phyloP scores from a whole-genome alignment of 2,113 vertebrate genomes.

The Tachycineta bicolor region DNA sequence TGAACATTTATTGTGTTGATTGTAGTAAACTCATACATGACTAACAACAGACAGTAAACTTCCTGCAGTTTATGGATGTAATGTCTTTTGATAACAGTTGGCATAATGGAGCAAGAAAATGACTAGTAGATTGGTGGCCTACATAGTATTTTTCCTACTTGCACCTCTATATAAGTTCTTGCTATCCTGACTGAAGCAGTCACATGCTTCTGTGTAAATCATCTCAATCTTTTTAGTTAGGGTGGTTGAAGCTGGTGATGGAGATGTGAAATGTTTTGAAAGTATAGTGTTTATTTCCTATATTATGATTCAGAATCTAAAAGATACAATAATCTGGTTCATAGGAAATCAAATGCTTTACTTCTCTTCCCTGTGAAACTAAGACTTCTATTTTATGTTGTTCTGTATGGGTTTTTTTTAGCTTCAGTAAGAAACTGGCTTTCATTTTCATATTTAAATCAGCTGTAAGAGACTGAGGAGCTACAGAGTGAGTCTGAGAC shows the following conservation, averaged over 20 bases:
- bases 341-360: background rate
- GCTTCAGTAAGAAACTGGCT: background rate
- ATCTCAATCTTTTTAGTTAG: background rate
- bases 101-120: background rate
- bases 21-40: background rate
- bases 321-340: background rate
- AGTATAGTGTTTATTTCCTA: background rate
- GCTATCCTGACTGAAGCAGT: background rate
- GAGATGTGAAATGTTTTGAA: background rate
- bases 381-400: background rate
- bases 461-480: background rate
- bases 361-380: background rate
- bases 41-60: background rate
- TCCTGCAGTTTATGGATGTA: background rate
- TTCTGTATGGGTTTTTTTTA: background rate
- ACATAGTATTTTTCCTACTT: background rate
- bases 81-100: background rate
- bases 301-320: background rate
- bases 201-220: background rate
- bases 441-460: background rate
- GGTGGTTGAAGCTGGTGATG: background rate
- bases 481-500: background rate
- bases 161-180: background rate
- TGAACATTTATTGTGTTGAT: background rate
- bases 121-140: background rate